Evolutionary conservation across 1,140 invertebrate genomes (phyloP).

Genomic region (Zelostemma sp.): DNA sequence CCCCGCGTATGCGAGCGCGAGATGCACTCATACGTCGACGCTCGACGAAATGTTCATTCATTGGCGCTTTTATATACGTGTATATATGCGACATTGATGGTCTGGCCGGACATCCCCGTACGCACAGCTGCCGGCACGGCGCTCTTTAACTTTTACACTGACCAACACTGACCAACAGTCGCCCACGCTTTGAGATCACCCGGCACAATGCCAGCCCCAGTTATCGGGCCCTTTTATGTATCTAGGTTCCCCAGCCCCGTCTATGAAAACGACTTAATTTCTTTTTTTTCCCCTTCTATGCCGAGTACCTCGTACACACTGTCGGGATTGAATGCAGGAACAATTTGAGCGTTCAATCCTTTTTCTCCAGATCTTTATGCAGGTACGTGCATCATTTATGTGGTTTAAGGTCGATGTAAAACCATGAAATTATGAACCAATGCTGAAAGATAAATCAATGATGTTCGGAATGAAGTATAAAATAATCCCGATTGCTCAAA

Average conservation of each 20-base stretch:
- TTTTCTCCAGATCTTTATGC: slow-evolving; percentile 36
- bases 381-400: no score
- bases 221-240: slow-evolving; percentile 47
- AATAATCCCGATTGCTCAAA: no score
- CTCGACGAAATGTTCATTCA: slow-evolving; percentile 12
- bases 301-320: slow-evolving; percentile 32
- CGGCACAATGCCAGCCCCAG: slow-evolving; percentile 22
- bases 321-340: slow-evolving; percentile 37
- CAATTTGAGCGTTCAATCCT: slow-evolving; percentile 30
- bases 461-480: no score
- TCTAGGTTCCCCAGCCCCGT: slow-evolving; percentile 20
- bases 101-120: slow-evolving; percentile 24
- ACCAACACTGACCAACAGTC: slow-evolving; percentile 43
- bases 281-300: no score
- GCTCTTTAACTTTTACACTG: slow-evolving; percentile 37
- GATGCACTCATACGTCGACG: slow-evolving; percentile 18
- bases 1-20: slow-evolving; percentile 4
- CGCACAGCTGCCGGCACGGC: slow-evolving; percentile 25
- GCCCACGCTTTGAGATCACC: slow-evolving; percentile 49
- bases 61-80: slow-evolving; percentile 20
- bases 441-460: no score
- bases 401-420: no score
- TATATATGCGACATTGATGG: slow-evolving; percentile 18
- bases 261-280: slow-evolving; percentile 45
- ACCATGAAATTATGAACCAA: no score